Evolutionary conservation across 2,113 vertebrate species (phyloP), one percentile per base, ranked within the genome.

Genomic region (Gnathonemus longibarbis): DNA sequence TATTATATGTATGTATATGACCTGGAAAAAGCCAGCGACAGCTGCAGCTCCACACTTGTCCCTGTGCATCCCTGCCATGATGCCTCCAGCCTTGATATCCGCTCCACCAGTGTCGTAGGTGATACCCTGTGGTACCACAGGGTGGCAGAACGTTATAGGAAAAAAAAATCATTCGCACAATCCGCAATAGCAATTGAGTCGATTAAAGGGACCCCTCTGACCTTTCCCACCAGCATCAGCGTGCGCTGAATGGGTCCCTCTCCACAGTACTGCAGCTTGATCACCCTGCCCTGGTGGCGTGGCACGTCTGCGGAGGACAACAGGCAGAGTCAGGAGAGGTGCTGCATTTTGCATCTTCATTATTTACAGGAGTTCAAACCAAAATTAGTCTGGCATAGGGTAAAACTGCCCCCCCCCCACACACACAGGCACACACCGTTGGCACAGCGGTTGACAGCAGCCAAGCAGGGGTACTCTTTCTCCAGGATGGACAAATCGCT

Each of bases 41-140:
- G 96, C 96, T 31, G 96, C 96, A 90, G 96, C 94, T 53, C 96
- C 96, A 93, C 96, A 96, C 92, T 97, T 97, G 92, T 97, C 96
- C n/a, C 96, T 92, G 95, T 97, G 96, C 96, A 97, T 97, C 88
- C 96, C 96, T 0, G 96, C 96, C 96, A 97, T 97, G 90, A 94
- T 0, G 0, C 96, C 96, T 0, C 96, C 96, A 19, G 96, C 96
- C 91, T 97, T 97, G 91, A 97, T 97, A 93, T 97, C 96, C 0
- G 96, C 96, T 92, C 96, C 96, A 19, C 96, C 96, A 0, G 96
- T 97, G 94, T 97, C 96, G 13, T 97, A 97, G 84, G 96, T 97
- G 91, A 97, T 95, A 1, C 96, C 96, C 96, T 97, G 91, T 88
- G 88, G 27, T 10, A 35, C 5, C 49, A 89, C 3, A 84, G 0